Conservation (phyloP, 1,140 invertebrate genomes). For the Dinothrombium tinctorium region DNA sequence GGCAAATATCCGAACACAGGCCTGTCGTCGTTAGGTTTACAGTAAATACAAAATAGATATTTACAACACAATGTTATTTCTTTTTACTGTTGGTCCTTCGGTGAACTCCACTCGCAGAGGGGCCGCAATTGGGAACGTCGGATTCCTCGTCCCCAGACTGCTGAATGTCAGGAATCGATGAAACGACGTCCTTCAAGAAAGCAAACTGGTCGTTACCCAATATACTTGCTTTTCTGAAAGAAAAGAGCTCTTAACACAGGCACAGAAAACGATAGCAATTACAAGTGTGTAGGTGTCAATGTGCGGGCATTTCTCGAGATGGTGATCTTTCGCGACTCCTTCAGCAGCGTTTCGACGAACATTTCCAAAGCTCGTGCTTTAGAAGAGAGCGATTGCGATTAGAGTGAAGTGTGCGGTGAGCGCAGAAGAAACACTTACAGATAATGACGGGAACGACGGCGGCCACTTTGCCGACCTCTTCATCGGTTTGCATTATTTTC, state of each 20-base stretch:
- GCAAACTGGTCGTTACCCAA: conserved; percentile 66
- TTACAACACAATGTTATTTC: too few species aligned
- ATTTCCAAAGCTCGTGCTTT: conserved; percentile 79
- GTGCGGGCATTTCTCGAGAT: conserved; percentile 72
- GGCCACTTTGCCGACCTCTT: conserved; percentile 95
- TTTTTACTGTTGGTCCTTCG: too few species aligned
- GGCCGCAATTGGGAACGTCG: too few species aligned
- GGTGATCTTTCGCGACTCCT: conserved; percentile 66
- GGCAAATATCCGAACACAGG: too few species aligned
- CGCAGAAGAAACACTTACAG: too few species aligned
- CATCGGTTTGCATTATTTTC: conserved; percentile 98
- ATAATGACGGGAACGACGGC: conserved; percentile 94
- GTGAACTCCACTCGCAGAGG: too few species aligned
- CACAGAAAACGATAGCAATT: too few species aligned
- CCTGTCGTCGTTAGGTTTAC: too few species aligned
- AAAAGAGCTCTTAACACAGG: too few species aligned
- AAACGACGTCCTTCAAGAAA: conserved; percentile 68
- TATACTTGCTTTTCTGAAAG: conserved; percentile 88
- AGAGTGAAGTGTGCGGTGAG: too few species aligned
- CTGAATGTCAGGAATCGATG: conserved; percentile 36
- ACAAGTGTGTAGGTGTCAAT: conserved; percentile 73
- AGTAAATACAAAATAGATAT: too few species aligned
- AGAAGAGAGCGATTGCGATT: too few species aligned
- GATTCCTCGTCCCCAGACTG: conserved; percentile 27
- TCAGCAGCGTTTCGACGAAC: conserved; percentile 77